A percentile compares a stretch with the other conserved stretches of the same genome.
Conservation (phyloP, 2,888 invertebrate genomes). For the Spodoptera picta region DNA sequence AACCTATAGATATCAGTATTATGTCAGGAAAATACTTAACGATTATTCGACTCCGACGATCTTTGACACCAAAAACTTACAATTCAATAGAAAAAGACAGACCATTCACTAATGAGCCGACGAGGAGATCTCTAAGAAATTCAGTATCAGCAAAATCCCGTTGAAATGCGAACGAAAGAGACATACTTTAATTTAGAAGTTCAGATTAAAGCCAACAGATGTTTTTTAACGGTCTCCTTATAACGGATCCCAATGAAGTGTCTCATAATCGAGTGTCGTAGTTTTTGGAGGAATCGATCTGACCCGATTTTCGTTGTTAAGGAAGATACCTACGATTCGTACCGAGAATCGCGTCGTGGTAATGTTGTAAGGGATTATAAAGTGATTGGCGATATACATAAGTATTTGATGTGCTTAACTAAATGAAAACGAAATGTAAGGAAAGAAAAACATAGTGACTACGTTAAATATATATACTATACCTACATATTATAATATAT, state of each 20-base stretch:
- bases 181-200: conserved; percentile 35
- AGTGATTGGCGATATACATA: neutral
- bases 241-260: conserved; percentile 24
- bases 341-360: conserved; percentile 18
- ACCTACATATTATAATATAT: no score
- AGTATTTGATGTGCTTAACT: no score
- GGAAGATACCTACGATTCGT: conserved; percentile 27
- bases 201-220: conserved; percentile 42
- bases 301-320: conserved; percentile 28
- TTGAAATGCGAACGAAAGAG: conserved; percentile 15
- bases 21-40: neutral
- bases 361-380: conserved; percentile 23
- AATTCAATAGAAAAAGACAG: conserved; percentile 8
- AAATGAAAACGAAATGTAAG: no score
- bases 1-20: no score
- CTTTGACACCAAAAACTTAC: neutral
- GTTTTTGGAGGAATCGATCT: conserved; percentile 32
- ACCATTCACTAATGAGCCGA: conserved; percentile 29
- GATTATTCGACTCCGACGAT: neutral
- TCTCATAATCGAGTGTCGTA: conserved; percentile 24
- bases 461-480: no score
- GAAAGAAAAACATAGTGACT: no score
- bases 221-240: conserved; percentile 31
- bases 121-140: conserved; percentile 22
- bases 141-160: conserved; percentile 21